Evolutionary conservation across 2,888 invertebrate species (phyloP), one percentile per base, ranked within the genome.

Genomic region (Neocrepidodera transversa): DNA sequence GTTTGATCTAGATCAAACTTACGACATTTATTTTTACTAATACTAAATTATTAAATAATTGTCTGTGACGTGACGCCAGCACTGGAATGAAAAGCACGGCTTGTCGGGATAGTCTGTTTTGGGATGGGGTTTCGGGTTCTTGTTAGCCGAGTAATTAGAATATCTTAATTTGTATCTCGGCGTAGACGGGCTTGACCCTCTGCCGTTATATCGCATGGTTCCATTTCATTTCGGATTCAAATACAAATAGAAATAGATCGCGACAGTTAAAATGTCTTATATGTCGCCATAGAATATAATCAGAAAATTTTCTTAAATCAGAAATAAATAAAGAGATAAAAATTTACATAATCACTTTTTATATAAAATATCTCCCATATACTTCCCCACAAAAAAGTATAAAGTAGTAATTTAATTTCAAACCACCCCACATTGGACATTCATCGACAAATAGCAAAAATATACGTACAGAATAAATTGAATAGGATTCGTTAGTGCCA

Each of bases 81-180:
- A 13, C 32, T 32, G 32, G 32, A 13, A 2, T 10, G 32, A 32
- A 32, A 32, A 32, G 32, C 32, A 13, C 11, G 13, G 13, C 32
- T 13, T 16, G 28, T 14, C 36, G 28, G 45, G 45, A 54, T 35
- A 14, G 60, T 63, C 68, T 63, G 64, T 61, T 10, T 45, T 66
- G 61, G 68, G 69, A 54, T 68, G 66, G 72, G 72, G 59, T 53
- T 57, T 63, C 55, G 62, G 70, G 75, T 75, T 76, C 76, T 75
- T 76, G 74, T 73, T 72, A 70, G 70, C 68, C 71, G 69, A 68
- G 67, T 74, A 85, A 86, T 86, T 86, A 86, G 86, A 86, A 86
- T 86, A 86, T 86, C 86, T 86, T 86, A 86, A 86, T 86, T 85
- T 84, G 84, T 84, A 86, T 86, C 86, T 83, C 74, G 72, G 76